These are phyloP conservation scores for Siphamia tubifer DNA, from an alignment of 2,113 vertebrate genomes.

Conservation along the genomic window DNA sequence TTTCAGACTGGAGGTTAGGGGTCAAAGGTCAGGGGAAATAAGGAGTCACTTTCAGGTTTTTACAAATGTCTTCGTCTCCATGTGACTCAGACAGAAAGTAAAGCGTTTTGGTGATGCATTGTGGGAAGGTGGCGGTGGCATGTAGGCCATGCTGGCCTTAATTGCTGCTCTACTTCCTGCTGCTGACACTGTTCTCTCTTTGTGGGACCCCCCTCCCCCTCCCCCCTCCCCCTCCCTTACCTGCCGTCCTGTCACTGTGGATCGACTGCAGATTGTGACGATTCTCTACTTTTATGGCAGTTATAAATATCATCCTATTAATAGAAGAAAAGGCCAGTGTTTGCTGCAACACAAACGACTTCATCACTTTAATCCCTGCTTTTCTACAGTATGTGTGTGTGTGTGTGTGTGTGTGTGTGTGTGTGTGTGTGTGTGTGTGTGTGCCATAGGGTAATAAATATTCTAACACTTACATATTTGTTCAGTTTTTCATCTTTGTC, in stretches of 20 bases:
- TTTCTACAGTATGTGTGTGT: too few relatives aligned
- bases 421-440: neutral
- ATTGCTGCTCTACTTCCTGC: constrained; percentile 80
- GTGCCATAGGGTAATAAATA: too few relatives aligned
- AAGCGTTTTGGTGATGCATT: constrained; percentile 54
- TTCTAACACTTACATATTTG: too few relatives aligned
- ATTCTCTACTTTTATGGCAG: neutral
- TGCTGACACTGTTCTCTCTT: constrained; percentile 69
- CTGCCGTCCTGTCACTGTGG: neutral
- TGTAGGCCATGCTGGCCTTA: constrained; percentile 76
- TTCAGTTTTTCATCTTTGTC: too few relatives aligned
- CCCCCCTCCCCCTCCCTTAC: neutral
- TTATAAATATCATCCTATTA: constrained; percentile 55
- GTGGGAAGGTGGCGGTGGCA: constrained; percentile 66
- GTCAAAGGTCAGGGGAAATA: neutral
- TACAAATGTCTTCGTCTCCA: neutral
- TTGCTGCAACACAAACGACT: constrained; percentile 42
- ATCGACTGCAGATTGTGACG: constrained; percentile 11
- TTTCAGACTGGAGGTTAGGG: neutral
- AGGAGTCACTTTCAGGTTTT: neutral
- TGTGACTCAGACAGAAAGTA: neutral
- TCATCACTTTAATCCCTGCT: neutral
- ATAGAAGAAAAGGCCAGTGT: constrained; percentile 57
- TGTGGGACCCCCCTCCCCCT: constrained; percentile 49
- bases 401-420: neutral